A percentile compares a stretch with the other conserved stretches of the same genome.
Conservation (phyloP, 2,113 vertebrate genomes). For the Cyanoderma ruficeps region DNA sequence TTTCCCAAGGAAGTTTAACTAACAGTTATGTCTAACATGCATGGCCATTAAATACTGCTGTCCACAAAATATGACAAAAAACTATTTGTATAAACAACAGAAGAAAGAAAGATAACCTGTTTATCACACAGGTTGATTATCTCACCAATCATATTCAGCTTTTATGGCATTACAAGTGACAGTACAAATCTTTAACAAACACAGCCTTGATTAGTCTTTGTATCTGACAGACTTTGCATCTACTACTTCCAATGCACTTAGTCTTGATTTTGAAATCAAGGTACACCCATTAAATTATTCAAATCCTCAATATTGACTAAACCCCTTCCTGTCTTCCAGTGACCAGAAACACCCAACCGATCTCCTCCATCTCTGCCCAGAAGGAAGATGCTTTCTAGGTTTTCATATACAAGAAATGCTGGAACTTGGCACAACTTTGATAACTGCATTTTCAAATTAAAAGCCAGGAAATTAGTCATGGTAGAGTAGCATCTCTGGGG, state of each 20-base stretch:
- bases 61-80: not conserved
- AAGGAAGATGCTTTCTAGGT: slow-evolving; percentile 16
- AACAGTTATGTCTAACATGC: not conserved
- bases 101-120: not conserved
- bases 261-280: not conserved
- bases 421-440: not conserved
- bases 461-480: slow-evolving; percentile 44
- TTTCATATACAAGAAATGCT: not conserved
- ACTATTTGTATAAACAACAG: not conserved
- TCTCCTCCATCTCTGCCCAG: not conserved
- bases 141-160: not conserved
- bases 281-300: not conserved
- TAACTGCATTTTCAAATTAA: slow-evolving; percentile 1
- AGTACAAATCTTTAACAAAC: not conserved
- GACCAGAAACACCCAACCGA: not conserved
- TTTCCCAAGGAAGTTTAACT: not conserved
- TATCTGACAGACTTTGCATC: not conserved
- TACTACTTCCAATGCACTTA: not conserved
- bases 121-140: not conserved
- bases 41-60: not conserved
- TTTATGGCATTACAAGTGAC: not conserved
- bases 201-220: not conserved
- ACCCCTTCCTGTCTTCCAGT: not conserved
- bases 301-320: not conserved
- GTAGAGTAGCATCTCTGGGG: not conserved